A percentile compares a stretch with the other conserved stretches of the same genome.
phyloP scores from a whole-genome alignment of 2,888 invertebrate genomes.

The Pimpla rufipes region DNA sequence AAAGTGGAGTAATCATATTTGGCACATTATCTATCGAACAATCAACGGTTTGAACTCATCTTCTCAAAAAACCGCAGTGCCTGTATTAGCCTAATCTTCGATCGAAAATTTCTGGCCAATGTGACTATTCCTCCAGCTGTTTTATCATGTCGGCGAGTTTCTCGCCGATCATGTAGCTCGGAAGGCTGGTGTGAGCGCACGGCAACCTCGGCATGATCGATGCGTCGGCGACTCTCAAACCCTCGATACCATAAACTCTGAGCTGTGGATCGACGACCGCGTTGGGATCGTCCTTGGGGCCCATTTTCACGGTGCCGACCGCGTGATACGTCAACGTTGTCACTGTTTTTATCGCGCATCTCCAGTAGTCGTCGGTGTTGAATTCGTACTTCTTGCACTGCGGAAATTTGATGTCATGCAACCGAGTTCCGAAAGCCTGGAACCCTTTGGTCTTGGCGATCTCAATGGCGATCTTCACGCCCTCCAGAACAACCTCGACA shows the following conservation, averaged over 20 bases:
- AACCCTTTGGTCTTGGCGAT: constrained; percentile 86
- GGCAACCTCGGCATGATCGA: constrained; percentile 88
- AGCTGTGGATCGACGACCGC: constrained; percentile 87
- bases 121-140: constrained; percentile 21
- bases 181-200: constrained; percentile 87
- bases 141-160: constrained; percentile 88
- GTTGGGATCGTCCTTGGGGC: constrained; percentile 85
- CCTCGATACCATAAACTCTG: constrained; percentile 86
- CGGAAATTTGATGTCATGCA: constrained; percentile 86
- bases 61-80: background rate
- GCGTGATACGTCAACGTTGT: constrained; percentile 90
- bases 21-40: background rate
- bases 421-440: constrained; percentile 84
- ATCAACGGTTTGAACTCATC: background rate
- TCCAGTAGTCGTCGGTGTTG: constrained; percentile 88
- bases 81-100: no score
- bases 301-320: constrained; percentile 88
- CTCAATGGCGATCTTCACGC: constrained; percentile 87
- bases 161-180: constrained; percentile 87
- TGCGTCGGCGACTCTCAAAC: constrained; percentile 87
- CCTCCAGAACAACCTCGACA: constrained; percentile 83
- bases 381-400: constrained; percentile 86
- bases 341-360: constrained; percentile 88
- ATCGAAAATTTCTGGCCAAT: no score
- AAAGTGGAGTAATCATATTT: background rate